Percentiles rank a stretch among this genome's conserved stretches.
Conservation (phyloP, 92 coral and sea anemone species). For the Virgularia gustaviana region DNA sequence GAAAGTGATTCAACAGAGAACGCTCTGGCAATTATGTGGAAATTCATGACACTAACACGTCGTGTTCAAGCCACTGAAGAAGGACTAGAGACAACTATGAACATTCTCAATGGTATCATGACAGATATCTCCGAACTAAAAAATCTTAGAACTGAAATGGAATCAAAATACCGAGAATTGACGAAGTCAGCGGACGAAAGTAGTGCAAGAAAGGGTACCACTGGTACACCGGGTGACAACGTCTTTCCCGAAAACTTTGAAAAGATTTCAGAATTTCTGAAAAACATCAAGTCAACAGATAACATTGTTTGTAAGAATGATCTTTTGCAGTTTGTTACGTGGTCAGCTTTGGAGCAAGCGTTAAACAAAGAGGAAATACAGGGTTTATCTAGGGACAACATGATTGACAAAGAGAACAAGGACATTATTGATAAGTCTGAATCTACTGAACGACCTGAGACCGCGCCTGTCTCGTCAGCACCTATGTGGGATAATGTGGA, state of each 20-base stretch:
- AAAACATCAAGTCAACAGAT: constrained; percentile 20
- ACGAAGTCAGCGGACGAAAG: constrained; percentile 8
- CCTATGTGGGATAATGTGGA: background rate
- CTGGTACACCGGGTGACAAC: background rate
- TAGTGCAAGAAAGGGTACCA: constrained; percentile 3
- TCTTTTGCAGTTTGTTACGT: constrained; percentile 69
- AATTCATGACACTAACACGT: constrained; percentile 79
- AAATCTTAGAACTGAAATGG: constrained; percentile 59
- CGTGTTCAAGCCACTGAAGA: constrained; percentile 91
- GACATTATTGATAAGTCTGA: constrained; percentile 21
- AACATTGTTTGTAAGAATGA: constrained; percentile 70
- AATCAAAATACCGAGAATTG: constrained; percentile 48
- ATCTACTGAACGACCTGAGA: constrained; percentile 57
- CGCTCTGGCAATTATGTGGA: constrained; percentile 80
- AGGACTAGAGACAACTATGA: constrained; percentile 82
- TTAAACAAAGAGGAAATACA: constrained; percentile 64
- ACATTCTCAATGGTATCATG: constrained; percentile 71
- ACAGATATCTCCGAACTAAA: constrained; percentile 56
- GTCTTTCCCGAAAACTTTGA: background rate
- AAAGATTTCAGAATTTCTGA: background rate
- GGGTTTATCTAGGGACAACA: background rate
- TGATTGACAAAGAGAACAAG: no score
- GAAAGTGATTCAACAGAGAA: constrained; percentile 41
- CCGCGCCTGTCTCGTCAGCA: constrained; percentile 50
- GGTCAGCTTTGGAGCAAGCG: constrained; percentile 95